Percentiles rank a stretch among this genome's conserved stretches.
phyloP scores from a whole-genome alignment of 2,797 vertebrate species.

The Kryptopterus vitreolus region DNA sequence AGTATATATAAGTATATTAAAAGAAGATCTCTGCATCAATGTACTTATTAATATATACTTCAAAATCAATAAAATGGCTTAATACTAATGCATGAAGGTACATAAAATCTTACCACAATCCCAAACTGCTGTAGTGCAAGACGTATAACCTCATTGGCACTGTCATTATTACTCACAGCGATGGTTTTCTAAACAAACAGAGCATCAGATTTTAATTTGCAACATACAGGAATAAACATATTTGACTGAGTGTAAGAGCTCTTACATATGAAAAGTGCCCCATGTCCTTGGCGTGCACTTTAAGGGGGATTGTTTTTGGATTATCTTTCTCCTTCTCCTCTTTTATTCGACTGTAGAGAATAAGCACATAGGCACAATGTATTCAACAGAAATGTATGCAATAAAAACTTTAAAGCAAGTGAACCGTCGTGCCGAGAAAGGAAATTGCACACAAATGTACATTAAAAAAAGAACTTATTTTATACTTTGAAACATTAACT shows the following conservation, averaged over 20 bases:
- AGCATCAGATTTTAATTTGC: not conserved
- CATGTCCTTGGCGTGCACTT: conserved; percentile 90
- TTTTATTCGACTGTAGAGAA: conserved; percentile 77
- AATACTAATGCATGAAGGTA: not conserved
- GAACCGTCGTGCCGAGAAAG: not conserved
- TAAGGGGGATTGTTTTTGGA: conserved; percentile 90
- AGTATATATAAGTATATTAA: no score
- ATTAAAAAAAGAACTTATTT: not conserved
- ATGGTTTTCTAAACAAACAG: conserved; percentile 81
- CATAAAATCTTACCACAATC: conserved; percentile 81
- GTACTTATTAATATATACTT: not conserved
- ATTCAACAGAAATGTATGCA: conserved; percentile 12
- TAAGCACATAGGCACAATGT: not conserved
- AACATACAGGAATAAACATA: not conserved
- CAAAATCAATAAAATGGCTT: no score
- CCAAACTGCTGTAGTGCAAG: conserved; percentile 88
- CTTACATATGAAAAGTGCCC: conserved; percentile 90
- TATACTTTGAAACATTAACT: not conserved
- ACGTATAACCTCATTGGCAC: conserved; percentile 83
- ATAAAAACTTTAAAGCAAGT: not conserved
- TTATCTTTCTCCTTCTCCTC: conserved; percentile 91
- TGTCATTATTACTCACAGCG: conserved; percentile 84
- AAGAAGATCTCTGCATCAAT: not conserved
- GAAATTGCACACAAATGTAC: not conserved
- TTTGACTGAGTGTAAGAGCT: conserved; percentile 37